Evolutionary conservation across 2,113 vertebrate species (phyloP), one percentile per base, ranked within the genome.

Genomic region (Solea senegalensis): DNA sequence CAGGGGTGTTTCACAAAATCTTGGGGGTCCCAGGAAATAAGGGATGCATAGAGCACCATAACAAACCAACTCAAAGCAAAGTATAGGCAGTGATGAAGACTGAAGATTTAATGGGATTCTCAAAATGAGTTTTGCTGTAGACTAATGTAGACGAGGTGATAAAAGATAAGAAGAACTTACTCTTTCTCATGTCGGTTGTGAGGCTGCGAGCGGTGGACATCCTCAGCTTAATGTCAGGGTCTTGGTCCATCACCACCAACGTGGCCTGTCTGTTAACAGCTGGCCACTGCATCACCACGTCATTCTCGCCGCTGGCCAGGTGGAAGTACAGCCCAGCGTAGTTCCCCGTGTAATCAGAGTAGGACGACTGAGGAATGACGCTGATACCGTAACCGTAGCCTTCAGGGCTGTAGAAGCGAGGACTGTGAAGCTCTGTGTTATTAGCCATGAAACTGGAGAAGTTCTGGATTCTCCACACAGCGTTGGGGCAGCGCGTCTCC

Each of bases 161-260:
- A 54, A 8, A 5, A 0, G 14, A 57, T 16, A 43, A 48, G 9
- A 3, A 66, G 12, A 2, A 73, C 86, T 70, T 89, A 92, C 90
- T 74, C 2, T 0, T 7, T 9, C 62, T 81, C 78, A 92, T 87
- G 1, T 90, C 89, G 27, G 97, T 97, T 0, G 95, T 96, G 46
- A 97, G 93, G 78, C 94, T 94, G 71, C 81, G 88, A 48, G 90
- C 96, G 0, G 95, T 74, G 11, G 97, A 98, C 96, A 98, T 98
- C 87, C 96, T 95, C 5, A 91, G 80, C 15, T 82, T 86, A 57
- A 92, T 49, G 0, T 98, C 93, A 0, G 96, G 89, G 59, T 97
- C 92, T 83, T 98, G 96, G 87, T 97, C 96, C 34, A 98, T 93
- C 41, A 97, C 88, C 0, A 95, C 95, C 40, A 97, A 67, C 0